Conservation (phyloP, 1,140 invertebrate species). For the Bombus difficillimus region DNA sequence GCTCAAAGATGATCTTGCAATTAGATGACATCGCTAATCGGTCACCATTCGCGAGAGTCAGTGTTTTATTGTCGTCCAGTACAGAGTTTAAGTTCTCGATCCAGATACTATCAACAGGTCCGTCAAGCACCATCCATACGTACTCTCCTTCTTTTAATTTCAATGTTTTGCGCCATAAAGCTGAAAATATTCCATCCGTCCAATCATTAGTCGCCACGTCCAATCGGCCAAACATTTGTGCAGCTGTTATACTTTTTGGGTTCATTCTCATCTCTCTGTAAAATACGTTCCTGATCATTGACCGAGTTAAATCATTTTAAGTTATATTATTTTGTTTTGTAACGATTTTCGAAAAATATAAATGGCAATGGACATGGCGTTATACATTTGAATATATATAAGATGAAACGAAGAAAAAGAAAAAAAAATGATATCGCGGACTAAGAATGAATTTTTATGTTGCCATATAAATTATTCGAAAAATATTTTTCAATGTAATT, state of each 20-base stretch:
- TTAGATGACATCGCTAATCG: slow-evolving; percentile 94
- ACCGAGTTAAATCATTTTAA: neutral
- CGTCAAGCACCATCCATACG: slow-evolving; percentile 96
- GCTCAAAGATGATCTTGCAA: slow-evolving; percentile 98
- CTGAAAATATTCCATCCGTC: slow-evolving; percentile 99
- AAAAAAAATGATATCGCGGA: neutral
- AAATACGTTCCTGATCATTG: neutral
- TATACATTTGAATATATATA: too few relatives aligned
- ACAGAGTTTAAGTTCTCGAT: slow-evolving; percentile 99
- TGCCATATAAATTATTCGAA: neutral
- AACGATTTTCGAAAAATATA: too few relatives aligned
- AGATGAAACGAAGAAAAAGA: neutral
- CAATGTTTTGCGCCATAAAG: slow-evolving; percentile 96
- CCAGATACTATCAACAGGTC: slow-evolving; percentile 98
- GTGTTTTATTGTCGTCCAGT: slow-evolving; percentile 96
- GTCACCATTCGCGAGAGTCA: slow-evolving; percentile 97
- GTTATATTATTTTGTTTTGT: neutral
- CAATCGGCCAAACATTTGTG: slow-evolving; percentile 98
- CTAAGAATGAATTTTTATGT: neutral
- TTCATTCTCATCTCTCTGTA: slow-evolving; percentile 98
- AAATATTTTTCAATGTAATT: slow-evolving; percentile 27
- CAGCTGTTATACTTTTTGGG: slow-evolving; percentile 97
- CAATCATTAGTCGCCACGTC: slow-evolving; percentile 99
- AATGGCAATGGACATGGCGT: too few relatives aligned
- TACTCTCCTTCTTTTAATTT: slow-evolving; percentile 94